Evolutionary conservation across 2,888 invertebrate species (phyloP), one percentile per base, ranked within the genome.

Genomic region (Eupithecia exiguata): DNA sequence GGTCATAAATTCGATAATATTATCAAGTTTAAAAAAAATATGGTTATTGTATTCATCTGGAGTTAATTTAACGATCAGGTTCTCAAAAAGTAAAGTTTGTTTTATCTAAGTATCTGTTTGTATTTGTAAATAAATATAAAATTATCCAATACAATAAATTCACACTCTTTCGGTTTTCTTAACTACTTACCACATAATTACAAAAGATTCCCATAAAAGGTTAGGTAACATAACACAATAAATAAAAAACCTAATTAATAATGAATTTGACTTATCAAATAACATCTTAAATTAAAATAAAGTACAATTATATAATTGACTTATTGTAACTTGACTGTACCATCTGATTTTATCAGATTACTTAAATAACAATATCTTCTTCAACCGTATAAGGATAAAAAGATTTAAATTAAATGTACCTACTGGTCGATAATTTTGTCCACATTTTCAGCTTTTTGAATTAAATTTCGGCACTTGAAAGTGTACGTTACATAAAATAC

Each of bases 51-150:
- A 30, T 30, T 30, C 1, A 30, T 3, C 30, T 30, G 30, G 30
- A 30, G 4, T 30, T 30, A 30, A 30, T 30, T 30, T 30, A 30
- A 49, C 9, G 1, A 9, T 21, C n/a, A 21, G 49, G 21, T 53
- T 53, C 21, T 1, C 10, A 53, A 53, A 10, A 3, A 21, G 10
- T 49, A n/a, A 43, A 5, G 16, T 3, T 58, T n/a, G n/a, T 58
- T 25, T 58, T 25, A 5, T 2, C 10, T 49, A 9, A 18, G 0
- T 21, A 21, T 25, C 53, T 58, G 58, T 25, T 58, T 25, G n/a
- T n/a, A 58, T 58, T 25, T 58, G 25, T 58, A 14, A 58, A 58
- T 58, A 58, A 58, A 58, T 58, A 25, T 14, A 58, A 58, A 53
- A 53, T 10, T 10, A 4, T n/a, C 53, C 10, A 21, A 53, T 2